These are phyloP conservation scores for Pipistrellus pipistrellus DNA, from an alignment of 2,797 vertebrate species.

Conservation along the genomic window DNA sequence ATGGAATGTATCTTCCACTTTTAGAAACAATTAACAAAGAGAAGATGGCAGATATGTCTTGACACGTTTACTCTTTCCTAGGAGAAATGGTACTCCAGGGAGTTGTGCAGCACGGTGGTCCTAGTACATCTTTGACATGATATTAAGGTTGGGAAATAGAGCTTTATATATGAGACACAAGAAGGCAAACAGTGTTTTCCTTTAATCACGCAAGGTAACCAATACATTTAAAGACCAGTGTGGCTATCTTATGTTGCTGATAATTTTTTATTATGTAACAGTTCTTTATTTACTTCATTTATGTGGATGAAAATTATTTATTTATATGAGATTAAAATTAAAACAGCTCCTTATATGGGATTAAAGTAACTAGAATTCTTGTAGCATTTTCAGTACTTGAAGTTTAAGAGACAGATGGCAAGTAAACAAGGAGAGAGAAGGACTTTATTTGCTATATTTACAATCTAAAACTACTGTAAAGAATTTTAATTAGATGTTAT, in stretches of 20 bases:
- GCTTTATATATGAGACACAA: neutral
- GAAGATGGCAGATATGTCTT: neutral
- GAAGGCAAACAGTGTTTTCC: neutral
- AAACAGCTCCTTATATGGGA: slow-evolving; percentile 12
- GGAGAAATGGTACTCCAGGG: neutral
- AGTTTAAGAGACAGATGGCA: slow-evolving; percentile 61
- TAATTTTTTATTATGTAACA: slow-evolving; percentile 38
- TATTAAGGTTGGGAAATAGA: neutral
- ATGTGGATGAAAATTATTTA: neutral
- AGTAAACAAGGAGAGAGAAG: slow-evolving; percentile 59
- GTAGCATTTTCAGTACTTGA: slow-evolving; percentile 62
- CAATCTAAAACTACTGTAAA: slow-evolving; percentile 49
- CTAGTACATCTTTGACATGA: neutral
- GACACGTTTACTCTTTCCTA: neutral
- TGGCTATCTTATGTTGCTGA: neutral
- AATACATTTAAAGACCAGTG: neutral
- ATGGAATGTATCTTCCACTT: neutral
- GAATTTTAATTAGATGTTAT: slow-evolving; percentile 73
- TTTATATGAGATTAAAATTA: neutral
- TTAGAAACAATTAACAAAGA: neutral
- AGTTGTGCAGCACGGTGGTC: neutral
- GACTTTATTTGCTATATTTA: slow-evolving; percentile 54
- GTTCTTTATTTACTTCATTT: slow-evolving; percentile 3
- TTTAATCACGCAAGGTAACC: neutral
- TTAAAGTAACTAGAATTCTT: slow-evolving; percentile 67